phyloP scores from a whole-genome alignment of 2,888 invertebrate genomes.

The Aphidius colemani region DNA sequence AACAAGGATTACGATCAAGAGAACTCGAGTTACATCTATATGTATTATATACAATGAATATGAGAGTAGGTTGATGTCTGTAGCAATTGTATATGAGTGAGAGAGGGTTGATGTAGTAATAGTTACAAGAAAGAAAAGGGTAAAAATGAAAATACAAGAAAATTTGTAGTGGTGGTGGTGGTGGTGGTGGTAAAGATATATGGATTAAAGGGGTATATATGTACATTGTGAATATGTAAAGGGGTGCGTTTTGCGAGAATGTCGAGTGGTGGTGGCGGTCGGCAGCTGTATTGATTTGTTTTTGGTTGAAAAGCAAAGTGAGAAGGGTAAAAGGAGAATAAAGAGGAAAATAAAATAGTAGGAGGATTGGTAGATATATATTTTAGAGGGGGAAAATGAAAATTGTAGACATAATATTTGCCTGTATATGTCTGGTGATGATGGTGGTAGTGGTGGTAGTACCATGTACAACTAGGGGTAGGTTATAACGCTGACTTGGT shows the following conservation, averaged over 20 bases:
- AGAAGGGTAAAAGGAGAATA: slow-evolving; percentile 39
- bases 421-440: too few species aligned
- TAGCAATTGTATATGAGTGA: slow-evolving; percentile 27
- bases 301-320: slow-evolving; percentile 35
- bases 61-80: slow-evolving; percentile 1
- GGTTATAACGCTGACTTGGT: slow-evolving; percentile 35
- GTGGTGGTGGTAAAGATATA: slow-evolving; percentile 26
- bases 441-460: too few species aligned
- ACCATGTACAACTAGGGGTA: too few species aligned
- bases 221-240: slow-evolving; percentile 8
- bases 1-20: slow-evolving; percentile 26
- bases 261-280: slow-evolving; percentile 50
- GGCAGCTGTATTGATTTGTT: slow-evolving; percentile 59
- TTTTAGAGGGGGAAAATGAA: slow-evolving; percentile 12
- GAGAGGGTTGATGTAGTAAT: slow-evolving; percentile 33
- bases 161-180: neutral
- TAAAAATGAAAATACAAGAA: neutral
- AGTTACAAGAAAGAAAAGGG: slow-evolving; percentile 22
- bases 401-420: slow-evolving; percentile 32
- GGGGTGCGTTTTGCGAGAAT: too few species aligned
- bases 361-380: neutral
- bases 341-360: slow-evolving; percentile 19
- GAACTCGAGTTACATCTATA: slow-evolving; percentile 31
- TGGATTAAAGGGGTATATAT: slow-evolving; percentile 34
- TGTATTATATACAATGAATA: slow-evolving; percentile 28